Conservation (phyloP, 2,888 invertebrate species). For the Drepana falcataria region DNA sequence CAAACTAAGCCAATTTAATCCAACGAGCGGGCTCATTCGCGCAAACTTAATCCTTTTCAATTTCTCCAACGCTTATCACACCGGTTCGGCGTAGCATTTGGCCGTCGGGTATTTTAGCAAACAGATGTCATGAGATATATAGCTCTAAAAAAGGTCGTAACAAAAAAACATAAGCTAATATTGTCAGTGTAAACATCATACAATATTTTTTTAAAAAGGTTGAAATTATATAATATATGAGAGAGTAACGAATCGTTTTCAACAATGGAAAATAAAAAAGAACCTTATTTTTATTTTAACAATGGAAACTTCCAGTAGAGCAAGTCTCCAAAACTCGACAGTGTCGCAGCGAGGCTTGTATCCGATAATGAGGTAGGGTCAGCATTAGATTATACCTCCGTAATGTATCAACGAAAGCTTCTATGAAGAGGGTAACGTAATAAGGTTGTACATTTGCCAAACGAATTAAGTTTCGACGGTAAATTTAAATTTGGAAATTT, state of each 20-base stretch:
- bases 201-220: too few relatives aligned
- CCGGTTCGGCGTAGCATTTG: slow-evolving; percentile 14
- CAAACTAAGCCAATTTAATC: slow-evolving; percentile 61
- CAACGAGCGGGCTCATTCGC: slow-evolving; percentile 44
- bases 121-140: too few relatives aligned
- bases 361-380: slow-evolving; percentile 40
- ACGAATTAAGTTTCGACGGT: slow-evolving; percentile 36
- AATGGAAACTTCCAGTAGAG: slow-evolving; percentile 21
- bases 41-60: slow-evolving; percentile 58
- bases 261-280: too few relatives aligned
- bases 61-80: slow-evolving; percentile 52
- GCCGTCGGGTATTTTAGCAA: background rate
- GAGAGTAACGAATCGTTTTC: too few relatives aligned
- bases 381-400: slow-evolving; percentile 48
- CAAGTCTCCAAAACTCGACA: too few relatives aligned
- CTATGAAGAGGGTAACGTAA: slow-evolving; percentile 60
- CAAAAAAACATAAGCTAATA: too few relatives aligned
- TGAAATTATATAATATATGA: too few relatives aligned
- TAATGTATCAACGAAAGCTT: slow-evolving; percentile 50
- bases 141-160: too few relatives aligned
- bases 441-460: slow-evolving; percentile 55
- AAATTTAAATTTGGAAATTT: slow-evolving; percentile 42
- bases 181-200: too few relatives aligned
- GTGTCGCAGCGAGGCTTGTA: slow-evolving; percentile 14
- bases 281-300: slow-evolving; percentile 9